phyloP scores from a whole-genome alignment of 2,797 vertebrate species.

The Oryzias sinensis region DNA sequence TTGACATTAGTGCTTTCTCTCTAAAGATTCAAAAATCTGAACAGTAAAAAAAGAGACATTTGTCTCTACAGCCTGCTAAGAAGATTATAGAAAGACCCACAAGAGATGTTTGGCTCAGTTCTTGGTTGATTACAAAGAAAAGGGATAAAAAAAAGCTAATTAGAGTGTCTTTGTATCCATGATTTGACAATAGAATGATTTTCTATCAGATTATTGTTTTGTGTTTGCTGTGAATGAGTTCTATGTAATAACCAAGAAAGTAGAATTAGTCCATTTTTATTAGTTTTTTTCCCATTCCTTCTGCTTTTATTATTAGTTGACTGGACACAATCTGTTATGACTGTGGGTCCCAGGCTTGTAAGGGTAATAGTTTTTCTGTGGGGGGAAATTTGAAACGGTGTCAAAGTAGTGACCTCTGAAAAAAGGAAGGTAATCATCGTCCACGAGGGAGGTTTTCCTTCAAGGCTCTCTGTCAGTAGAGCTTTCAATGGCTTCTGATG shows the following conservation, averaged over 20 bases:
- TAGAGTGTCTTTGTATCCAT: background rate
- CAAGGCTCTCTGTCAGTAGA: background rate
- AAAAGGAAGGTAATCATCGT: background rate
- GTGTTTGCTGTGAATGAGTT: background rate
- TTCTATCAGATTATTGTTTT: background rate
- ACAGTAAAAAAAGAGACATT: constrained; percentile 23
- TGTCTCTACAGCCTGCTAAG: constrained; percentile 30
- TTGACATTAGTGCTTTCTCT: constrained; percentile 37
- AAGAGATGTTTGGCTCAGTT: constrained; percentile 13
- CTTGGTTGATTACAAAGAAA: background rate
- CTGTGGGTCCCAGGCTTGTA: background rate
- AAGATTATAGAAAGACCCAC: constrained; percentile 10
- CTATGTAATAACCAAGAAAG: background rate
- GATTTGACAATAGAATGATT: constrained; percentile 4
- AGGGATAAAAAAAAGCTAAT: background rate
- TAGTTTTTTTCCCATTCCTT: fast-evolving
- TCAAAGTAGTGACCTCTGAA: background rate
- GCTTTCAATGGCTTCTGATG: background rate
- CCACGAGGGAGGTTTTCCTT: background rate
- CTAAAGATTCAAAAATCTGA: constrained; percentile 33
- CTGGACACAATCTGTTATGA: background rate
- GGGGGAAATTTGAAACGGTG: background rate
- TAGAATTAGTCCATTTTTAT: background rate
- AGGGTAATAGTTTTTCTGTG: constrained; percentile 20
- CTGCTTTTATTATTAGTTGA: background rate